Conservation (phyloP, 2,113 vertebrate species). For the Rhabdornis inornatus region DNA sequence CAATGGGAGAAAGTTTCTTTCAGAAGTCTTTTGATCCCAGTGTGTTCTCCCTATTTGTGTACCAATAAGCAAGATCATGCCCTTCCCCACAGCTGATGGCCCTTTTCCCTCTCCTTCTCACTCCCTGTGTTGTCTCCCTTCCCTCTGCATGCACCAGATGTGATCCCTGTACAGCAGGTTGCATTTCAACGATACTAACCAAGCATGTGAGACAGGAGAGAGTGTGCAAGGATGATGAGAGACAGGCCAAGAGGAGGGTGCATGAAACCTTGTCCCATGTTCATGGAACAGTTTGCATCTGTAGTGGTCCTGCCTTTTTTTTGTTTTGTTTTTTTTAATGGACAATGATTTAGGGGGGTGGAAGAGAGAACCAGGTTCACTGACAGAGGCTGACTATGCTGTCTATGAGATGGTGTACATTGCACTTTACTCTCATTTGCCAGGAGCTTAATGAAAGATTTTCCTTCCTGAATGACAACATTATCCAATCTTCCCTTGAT, state of each 20-base stretch:
- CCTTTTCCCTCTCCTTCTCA: background rate
- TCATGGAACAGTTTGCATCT: background rate
- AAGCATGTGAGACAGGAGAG: background rate
- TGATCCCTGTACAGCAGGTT: background rate
- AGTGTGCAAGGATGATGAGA: background rate
- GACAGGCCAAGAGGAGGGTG: background rate
- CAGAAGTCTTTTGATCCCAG: background rate
- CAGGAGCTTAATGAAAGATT: background rate
- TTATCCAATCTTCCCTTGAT: background rate
- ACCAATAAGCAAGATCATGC: background rate
- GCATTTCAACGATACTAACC: background rate
- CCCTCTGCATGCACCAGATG: background rate
- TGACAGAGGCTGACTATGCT: background rate
- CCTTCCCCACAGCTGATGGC: background rate
- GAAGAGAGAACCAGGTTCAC: background rate
- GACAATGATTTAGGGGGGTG: background rate
- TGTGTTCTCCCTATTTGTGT: accelerated
- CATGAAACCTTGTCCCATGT: background rate
- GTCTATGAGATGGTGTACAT: background rate
- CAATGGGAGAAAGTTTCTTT: background rate
- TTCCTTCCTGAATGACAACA: background rate
- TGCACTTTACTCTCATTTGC: background rate
- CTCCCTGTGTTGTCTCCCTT: background rate
- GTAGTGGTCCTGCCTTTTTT: background rate
- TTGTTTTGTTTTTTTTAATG: background rate